Conservation (phyloP, 2,113 vertebrate genomes). For the human (Homo sapiens) region DNA sequence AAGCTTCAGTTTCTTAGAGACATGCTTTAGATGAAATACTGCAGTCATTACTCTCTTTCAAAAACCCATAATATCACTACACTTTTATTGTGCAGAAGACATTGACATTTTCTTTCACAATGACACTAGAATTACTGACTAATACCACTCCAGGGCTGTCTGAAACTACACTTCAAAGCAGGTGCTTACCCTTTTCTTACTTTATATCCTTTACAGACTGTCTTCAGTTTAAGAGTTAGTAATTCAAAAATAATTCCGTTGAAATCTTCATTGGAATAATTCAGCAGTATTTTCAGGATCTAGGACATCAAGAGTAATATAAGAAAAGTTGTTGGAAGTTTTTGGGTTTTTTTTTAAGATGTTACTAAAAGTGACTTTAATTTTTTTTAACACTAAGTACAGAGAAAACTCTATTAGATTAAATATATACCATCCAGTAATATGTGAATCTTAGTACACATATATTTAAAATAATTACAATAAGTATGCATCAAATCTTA, state of each 20-base stretch:
- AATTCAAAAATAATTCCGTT: slow-evolving; percentile 24
- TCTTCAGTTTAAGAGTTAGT: slow-evolving; percentile 17
- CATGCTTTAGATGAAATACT: neutral
- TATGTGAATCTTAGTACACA: neutral
- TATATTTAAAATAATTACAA: neutral
- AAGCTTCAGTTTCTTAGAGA: neutral
- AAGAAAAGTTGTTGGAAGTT: neutral
- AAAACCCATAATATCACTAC: neutral
- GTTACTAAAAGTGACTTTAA: neutral
- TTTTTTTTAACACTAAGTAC: neutral
- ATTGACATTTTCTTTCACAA: neutral
- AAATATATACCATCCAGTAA: neutral
- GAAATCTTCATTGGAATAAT: neutral
- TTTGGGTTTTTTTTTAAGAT: neutral
- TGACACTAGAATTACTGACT: neutral
- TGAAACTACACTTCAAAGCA: neutral
- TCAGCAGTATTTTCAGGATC: neutral
- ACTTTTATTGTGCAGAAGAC: neutral
- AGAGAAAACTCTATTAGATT: neutral
- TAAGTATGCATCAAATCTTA: neutral
- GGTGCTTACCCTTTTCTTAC: neutral
- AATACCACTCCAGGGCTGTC: neutral
- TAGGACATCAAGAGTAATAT: neutral
- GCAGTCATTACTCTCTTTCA: neutral
- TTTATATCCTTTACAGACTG: neutral